A percentile compares a stretch with the other conserved stretches of the same genome.
These are phyloP conservation scores for Phania funesta DNA, from an alignment of 2,888 invertebrate genomes.

Conservation along the genomic window DNA sequence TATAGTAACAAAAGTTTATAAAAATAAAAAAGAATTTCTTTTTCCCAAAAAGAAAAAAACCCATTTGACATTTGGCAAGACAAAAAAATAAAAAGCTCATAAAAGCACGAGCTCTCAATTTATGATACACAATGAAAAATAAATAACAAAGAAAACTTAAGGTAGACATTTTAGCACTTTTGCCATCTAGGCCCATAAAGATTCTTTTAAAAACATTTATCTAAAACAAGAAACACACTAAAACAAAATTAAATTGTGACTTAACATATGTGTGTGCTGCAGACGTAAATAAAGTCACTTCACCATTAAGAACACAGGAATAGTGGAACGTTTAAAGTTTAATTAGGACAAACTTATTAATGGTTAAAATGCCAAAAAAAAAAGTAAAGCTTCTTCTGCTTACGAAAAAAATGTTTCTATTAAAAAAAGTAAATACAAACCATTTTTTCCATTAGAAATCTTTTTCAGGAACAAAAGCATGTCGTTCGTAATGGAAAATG, in stretches of 20 bases:
- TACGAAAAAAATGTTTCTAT: too few species aligned
- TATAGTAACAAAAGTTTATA: too few species aligned
- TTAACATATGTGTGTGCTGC: neutral
- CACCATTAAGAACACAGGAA: neutral
- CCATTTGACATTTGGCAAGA: constrained; percentile 41
- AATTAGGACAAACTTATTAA: too few species aligned
- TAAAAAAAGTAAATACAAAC: too few species aligned
- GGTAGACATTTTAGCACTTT: constrained; percentile 1
- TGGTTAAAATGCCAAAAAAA: too few species aligned
- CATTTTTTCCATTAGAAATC: too few species aligned
- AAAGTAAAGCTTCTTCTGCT: too few species aligned
- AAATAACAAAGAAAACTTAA: constrained; percentile 6
- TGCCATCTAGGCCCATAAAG: constrained; percentile 33
- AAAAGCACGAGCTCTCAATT: neutral
- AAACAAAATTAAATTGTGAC: constrained; percentile 40
- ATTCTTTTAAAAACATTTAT: constrained; percentile 44
- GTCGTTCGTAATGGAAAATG: too few species aligned
- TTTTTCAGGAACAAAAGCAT: too few species aligned
- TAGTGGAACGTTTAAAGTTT: constrained; percentile 1
- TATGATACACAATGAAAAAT: neutral
- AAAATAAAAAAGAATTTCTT: constrained; percentile 4
- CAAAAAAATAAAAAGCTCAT: constrained; percentile 19
- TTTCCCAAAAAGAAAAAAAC: neutral
- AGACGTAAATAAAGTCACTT: constrained; percentile 15
- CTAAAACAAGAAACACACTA: constrained; percentile 39